Percentiles rank a stretch among this genome's conserved stretches.
phyloP scores from a whole-genome alignment of 2,113 vertebrate genomes.

The Martes martes region DNA sequence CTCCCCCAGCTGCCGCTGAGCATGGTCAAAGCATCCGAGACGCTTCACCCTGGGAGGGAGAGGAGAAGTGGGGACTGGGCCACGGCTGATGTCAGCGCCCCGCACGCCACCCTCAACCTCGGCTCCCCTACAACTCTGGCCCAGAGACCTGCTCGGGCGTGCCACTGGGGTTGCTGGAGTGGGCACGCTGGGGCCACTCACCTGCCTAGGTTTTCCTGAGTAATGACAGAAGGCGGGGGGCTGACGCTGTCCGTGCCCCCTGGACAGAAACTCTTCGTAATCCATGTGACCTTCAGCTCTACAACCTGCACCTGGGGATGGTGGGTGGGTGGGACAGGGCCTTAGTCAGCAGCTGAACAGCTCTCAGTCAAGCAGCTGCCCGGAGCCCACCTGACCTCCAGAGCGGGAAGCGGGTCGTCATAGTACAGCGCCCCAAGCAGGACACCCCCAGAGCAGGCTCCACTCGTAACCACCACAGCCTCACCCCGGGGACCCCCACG shows the following conservation, averaged over 20 bases:
- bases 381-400: background rate
- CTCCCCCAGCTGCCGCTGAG: conserved; percentile 96
- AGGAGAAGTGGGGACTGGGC: background rate
- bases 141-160: background rate
- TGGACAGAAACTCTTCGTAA: conserved; percentile 99
- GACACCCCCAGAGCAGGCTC: background rate
- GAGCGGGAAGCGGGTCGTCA: no score
- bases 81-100: accelerated
- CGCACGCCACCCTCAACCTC: no score
- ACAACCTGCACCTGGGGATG: conserved; percentile 93
- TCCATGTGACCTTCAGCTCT: conserved; percentile 97
- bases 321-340: background rate
- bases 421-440: no score
- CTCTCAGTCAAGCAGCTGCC: background rate
- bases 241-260: conserved; percentile 96
- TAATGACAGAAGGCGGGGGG: conserved; percentile 94
- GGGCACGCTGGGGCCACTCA: conserved; percentile 55
- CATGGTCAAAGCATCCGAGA: conserved; percentile 97
- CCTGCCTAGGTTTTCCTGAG: conserved; percentile 95
- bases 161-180: accelerated
- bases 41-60: conserved; percentile 89
- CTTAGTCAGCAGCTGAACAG: accelerated
- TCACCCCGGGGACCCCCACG: no score
- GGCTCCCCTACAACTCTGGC: background rate
- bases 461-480: background rate